Evolutionary conservation across 2,113 vertebrate genomes (phyloP).

Genomic region (Pseudorhombus dupliciocellatus): DNA sequence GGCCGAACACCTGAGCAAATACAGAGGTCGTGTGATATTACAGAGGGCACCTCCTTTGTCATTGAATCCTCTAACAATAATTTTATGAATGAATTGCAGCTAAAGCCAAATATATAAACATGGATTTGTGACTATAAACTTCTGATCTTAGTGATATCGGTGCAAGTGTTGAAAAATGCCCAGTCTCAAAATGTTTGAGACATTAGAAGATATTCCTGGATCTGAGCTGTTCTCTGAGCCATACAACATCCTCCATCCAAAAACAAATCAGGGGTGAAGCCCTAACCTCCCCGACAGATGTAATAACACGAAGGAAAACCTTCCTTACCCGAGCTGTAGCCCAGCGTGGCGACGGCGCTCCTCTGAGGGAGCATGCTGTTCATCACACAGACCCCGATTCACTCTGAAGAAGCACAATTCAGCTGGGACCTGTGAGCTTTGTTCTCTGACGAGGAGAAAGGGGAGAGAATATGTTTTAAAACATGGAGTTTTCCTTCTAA

Average conservation of each 20-base stretch:
- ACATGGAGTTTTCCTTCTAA: background rate
- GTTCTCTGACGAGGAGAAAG: conserved; percentile 12
- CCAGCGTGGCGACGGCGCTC: conserved; percentile 67
- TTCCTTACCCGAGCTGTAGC: conserved; percentile 75
- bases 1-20: background rate
- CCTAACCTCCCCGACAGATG: background rate
- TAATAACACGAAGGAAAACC: background rate
- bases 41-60: background rate
- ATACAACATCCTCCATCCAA: too few relatives aligned
- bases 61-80: background rate
- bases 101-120: background rate
- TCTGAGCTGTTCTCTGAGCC: too few relatives aligned
- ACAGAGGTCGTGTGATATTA: background rate
- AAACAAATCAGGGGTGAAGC: background rate
- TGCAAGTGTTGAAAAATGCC: background rate
- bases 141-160: too few relatives aligned
- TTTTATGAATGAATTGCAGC: background rate
- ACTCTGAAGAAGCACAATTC: conserved; percentile 33
- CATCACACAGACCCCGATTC: conserved; percentile 56
- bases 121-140: too few relatives aligned
- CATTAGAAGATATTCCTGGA: too few relatives aligned
- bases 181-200: background rate
- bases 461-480: background rate
- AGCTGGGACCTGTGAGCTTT: conserved; percentile 21
- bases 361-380: conserved; percentile 81